phyloP scores from a whole-genome alignment of 2,797 vertebrate species.

The Hoplostethus mediterraneus region DNA sequence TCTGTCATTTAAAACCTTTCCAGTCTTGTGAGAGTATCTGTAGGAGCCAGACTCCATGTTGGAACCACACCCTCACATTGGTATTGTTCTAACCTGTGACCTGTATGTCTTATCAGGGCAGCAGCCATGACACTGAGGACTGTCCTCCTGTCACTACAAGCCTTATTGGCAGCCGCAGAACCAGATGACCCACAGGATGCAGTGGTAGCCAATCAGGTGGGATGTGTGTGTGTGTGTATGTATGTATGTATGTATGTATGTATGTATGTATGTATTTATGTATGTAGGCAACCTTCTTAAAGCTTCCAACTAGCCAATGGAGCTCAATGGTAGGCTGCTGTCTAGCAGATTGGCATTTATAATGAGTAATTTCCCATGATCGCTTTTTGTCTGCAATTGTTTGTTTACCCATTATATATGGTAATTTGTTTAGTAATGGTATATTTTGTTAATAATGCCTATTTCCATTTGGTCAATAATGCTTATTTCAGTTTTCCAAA shows the following conservation, averaged over 20 bases:
- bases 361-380: no score
- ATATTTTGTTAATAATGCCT: no score
- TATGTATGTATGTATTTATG: conserved; percentile 4
- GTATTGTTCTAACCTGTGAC: background rate
- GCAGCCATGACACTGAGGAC: conserved; percentile 98
- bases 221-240: conserved; percentile 26
- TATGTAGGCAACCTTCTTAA: background rate
- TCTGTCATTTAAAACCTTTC: conserved; percentile 15
- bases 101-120: conserved; percentile 85
- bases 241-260: conserved; percentile 2
- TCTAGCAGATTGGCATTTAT: no score
- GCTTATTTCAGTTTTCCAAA: no score
- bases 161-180: conserved; percentile 96
- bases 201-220: conserved; percentile 98
- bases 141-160: conserved; percentile 97
- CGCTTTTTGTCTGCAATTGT: no score
- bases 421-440: no score
- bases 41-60: background rate
- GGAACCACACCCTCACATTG: background rate
- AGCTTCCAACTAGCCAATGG: no score
- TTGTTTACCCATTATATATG: no score
- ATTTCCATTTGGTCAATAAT: no score
- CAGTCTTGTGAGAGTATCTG: background rate
- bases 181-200: conserved; percentile 98
- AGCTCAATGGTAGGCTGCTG: no score